A percentile compares a stretch with the other conserved stretches of the same genome.
These are phyloP conservation scores for Raja brachyura DNA, from an alignment of 2,113 vertebrate genomes.

Conservation along the genomic window DNA sequence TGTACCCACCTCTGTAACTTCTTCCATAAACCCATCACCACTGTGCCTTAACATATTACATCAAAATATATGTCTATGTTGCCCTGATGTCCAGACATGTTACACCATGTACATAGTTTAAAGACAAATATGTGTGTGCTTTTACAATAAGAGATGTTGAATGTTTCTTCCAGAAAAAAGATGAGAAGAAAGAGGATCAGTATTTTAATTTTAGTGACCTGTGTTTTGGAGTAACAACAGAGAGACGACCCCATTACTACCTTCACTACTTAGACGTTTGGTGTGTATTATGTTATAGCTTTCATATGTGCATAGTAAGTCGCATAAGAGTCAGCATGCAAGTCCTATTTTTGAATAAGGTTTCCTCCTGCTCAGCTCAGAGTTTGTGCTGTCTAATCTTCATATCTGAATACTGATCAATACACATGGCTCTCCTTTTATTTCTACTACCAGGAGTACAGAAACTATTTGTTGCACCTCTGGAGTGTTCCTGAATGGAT, in stretches of 20 bases:
- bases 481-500: too few relatives aligned
- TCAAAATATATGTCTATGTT: not conserved
- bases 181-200: slow-evolving; percentile 74
- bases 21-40: not conserved
- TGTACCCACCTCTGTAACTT: too few relatives aligned
- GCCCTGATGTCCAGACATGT: not conserved
- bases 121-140: not conserved
- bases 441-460: too few relatives aligned
- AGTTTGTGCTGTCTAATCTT: not conserved
- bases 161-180: slow-evolving; percentile 71
- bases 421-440: too few relatives aligned
- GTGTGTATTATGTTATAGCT: slow-evolving; percentile 55
- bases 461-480: too few relatives aligned
- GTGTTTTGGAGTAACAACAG: slow-evolving; percentile 74
- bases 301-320: not conserved
- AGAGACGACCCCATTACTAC: slow-evolving; percentile 85
- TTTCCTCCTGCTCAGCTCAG: not conserved
- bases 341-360: not conserved
- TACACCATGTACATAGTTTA: not conserved
- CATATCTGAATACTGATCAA: not conserved
- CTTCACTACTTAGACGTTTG: slow-evolving; percentile 84
- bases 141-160: not conserved
- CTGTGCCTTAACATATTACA: not conserved
- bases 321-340: not conserved
- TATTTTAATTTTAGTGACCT: slow-evolving; percentile 88